Base-by-base conservation (phyloP, 2,113 vertebrate genomes). In the Limanda limanda region DNA sequence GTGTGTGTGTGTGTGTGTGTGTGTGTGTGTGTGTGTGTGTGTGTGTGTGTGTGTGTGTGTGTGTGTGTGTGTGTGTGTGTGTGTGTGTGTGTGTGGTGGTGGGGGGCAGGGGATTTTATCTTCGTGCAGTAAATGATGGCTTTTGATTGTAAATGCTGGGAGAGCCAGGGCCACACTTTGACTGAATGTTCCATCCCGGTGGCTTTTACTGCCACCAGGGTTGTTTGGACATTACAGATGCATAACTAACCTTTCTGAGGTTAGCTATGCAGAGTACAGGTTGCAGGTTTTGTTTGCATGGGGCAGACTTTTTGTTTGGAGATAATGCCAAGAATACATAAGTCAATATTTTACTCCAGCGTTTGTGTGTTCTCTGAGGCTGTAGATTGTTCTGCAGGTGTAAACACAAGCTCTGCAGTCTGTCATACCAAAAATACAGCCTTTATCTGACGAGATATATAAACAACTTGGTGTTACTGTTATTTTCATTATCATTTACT, bases 91-190 rank as follows among this genome's bases (percentile, higher is more conserved):
- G 64, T 13, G 17, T 18, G 47, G 4, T 8, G 11, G 4, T 3
- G 11, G 35, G 24, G 1, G 23, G 5, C 27, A 31, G 78, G 8
- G 35, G 35, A 10, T 37, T 37, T 37, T 68, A 68, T 84, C 54
- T 74, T 17, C 2, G 0, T 48, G 20, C 62, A n/a, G 23, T 78
- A 89, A 89, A 85, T 81, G 23, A 70, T 47, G 55, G 27, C 70
- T 79, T 48, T 81, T 64, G 59, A 71, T 71, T 82, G 79, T 79
- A 75, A 82, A 85, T 81, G 37, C 27, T 76, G 17, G 63, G 64
- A 81, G 62, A 82, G 58, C 57, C 79, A 75, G 54, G 69, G 73
- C 76, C 73, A 64, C 74, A 68, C 71, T 61, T 68, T 74, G 70
- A 68, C 58, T 66, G 25, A 61, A 47, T 78, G 35, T 68, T 79